These are phyloP conservation scores for Tachystola acroxantha DNA, from an alignment of 2,888 invertebrate genomes.

Conservation along the genomic window DNA sequence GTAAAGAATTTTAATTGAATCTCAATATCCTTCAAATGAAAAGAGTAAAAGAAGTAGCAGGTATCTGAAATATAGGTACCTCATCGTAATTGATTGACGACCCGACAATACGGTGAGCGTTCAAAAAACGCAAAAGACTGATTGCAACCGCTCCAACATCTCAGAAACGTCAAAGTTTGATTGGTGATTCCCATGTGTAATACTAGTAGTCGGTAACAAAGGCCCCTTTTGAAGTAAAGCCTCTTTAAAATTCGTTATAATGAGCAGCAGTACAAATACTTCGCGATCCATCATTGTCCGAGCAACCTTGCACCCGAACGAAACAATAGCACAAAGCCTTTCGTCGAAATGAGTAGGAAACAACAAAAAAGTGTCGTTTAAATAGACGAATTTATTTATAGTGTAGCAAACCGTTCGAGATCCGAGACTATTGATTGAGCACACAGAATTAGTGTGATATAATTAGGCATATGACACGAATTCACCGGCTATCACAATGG, in stretches of 20 bases:
- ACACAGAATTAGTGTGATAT: constrained; percentile 62
- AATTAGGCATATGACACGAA: constrained; percentile 75
- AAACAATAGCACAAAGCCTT: constrained; percentile 43
- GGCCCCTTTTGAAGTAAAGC: constrained; percentile 31
- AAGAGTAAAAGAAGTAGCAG: constrained; percentile 44
- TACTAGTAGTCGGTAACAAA: constrained; percentile 60
- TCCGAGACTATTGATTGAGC: constrained; percentile 55
- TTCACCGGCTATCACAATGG: constrained; percentile 68
- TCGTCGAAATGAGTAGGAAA: constrained; percentile 24
- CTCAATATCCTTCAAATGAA: constrained; percentile 47
- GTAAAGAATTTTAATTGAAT: constrained; percentile 56
- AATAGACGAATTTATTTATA: constrained; percentile 11
- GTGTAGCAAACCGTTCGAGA: constrained; percentile 28
- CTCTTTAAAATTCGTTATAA: constrained; percentile 37
- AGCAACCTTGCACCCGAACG: constrained; percentile 44
- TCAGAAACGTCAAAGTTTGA: constrained; percentile 70
- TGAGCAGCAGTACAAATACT: constrained; percentile 22
- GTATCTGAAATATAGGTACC: constrained; percentile 36
- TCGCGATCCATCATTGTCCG: constrained; percentile 60
- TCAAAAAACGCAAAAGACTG: constrained; percentile 48
- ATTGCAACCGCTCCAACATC: constrained; percentile 53
- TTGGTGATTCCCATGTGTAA: constrained; percentile 77
- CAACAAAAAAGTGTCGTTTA: constrained; percentile 15
- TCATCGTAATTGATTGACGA: constrained; percentile 60
- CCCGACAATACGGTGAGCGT: constrained; percentile 41